Evolutionary conservation across 2,888 invertebrate species (phyloP).

Genomic region (Xanthia togata): DNA sequence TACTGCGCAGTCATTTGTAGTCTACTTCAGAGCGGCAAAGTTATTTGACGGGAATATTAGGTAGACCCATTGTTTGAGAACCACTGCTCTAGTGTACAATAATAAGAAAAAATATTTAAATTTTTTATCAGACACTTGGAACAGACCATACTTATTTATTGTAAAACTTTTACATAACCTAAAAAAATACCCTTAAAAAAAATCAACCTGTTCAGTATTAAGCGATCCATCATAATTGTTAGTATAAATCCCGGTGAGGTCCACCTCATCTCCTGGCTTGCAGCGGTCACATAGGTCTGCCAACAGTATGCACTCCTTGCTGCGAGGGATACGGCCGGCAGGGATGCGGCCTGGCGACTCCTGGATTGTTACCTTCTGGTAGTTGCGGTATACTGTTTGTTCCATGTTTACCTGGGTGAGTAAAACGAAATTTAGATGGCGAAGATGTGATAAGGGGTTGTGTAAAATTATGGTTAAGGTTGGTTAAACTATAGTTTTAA

Average conservation of each 20-base stretch:
- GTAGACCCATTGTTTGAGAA: too few relatives aligned
- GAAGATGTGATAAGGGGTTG: not conserved
- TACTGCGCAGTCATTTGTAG: too few relatives aligned
- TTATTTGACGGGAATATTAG: too few relatives aligned
- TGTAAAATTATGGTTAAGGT: too few relatives aligned
- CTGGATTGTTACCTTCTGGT: constrained; percentile 99
- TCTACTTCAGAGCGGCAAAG: too few relatives aligned
- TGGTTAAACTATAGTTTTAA: too few relatives aligned
- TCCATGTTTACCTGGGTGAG: constrained; percentile 97
- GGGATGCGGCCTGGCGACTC: constrained; percentile 99
- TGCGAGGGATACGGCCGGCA: constrained; percentile 98
- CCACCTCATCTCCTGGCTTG: constrained; percentile 99
- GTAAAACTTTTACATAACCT: not conserved
- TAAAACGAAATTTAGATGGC: not conserved
- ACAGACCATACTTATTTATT: too few relatives aligned
- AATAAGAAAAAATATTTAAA: too few relatives aligned
- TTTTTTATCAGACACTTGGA: too few relatives aligned
- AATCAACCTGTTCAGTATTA: constrained; percentile 95
- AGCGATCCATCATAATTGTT: constrained; percentile 99
- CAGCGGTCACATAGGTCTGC: constrained; percentile 99
- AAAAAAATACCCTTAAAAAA: not conserved
- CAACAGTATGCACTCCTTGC: constrained; percentile 98
- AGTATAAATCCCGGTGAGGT: constrained; percentile 98
- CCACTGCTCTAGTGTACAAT: too few relatives aligned
- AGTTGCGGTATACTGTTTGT: constrained; percentile 99